phyloP scores from a whole-genome alignment of 2,113 vertebrate genomes.

The Meles meles region DNA sequence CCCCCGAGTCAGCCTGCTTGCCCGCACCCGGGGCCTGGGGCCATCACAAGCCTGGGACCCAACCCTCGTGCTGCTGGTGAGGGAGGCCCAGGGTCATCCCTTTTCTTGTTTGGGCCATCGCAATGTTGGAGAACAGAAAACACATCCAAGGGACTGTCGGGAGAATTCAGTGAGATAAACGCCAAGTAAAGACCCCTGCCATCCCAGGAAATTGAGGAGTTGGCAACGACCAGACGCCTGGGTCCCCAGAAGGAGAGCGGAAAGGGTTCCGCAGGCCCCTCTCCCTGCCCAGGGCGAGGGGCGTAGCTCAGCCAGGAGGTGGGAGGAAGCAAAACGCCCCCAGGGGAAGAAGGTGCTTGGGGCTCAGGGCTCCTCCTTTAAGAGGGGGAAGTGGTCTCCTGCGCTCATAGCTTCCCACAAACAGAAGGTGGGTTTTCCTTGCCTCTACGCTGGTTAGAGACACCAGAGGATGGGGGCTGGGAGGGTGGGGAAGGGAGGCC shows the following conservation, averaged over 20 bases:
- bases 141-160: not conserved
- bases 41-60: too few species aligned
- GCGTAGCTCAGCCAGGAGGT: not conserved
- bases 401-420: not conserved
- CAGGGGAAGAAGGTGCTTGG: not conserved
- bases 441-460: not conserved
- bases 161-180: not conserved
- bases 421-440: not conserved
- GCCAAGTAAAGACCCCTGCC: not conserved
- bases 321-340: not conserved
- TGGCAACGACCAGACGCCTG: not conserved
- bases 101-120: not conserved
- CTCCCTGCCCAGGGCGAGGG: not conserved
- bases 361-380: not conserved
- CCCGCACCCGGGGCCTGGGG: too few species aligned
- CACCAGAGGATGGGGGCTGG: not conserved
- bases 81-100: rapidly evolving
- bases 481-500: rapidly evolving
- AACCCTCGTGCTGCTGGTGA: rapidly evolving
- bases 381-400: not conserved
- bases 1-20: rapidly evolving
- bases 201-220: not conserved
- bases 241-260: not conserved
- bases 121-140: not conserved
- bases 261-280: rapidly evolving